Evolutionary conservation across 2,797 vertebrate genomes (phyloP).

Genomic region (Saxicola maurus): DNA sequence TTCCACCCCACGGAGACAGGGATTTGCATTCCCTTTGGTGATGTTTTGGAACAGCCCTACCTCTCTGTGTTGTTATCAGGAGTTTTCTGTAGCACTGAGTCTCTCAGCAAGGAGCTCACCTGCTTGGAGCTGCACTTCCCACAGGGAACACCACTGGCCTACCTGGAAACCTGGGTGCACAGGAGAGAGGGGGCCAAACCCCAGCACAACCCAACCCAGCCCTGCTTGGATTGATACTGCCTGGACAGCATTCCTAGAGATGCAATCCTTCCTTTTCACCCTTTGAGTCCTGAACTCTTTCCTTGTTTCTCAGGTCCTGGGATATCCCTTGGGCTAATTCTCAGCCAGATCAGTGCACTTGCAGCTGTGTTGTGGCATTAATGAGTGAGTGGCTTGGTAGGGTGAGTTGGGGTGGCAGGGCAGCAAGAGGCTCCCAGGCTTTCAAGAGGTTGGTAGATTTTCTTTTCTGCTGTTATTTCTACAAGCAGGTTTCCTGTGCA

Average conservation of each 20-base stretch:
- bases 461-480: background rate
- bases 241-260: background rate
- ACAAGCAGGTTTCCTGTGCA: background rate
- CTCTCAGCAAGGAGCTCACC: background rate
- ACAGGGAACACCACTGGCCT: fast-evolving
- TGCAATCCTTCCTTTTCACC: background rate
- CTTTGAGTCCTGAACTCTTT: fast-evolving
- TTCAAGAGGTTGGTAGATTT: background rate
- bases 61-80: background rate
- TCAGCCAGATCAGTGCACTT: background rate
- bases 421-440: fast-evolving
- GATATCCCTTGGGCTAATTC: background rate
- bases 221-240: background rate
- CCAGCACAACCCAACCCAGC: background rate
- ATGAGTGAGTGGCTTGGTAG: fast-evolving
- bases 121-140: background rate
- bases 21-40: background rate
- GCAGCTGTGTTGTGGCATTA: background rate
- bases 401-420: background rate
- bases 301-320: background rate
- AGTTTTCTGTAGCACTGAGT: background rate
- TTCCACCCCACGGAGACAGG: fast-evolving
- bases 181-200: background rate
- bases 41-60: background rate
- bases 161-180: background rate